Evolutionary conservation across 2,797 vertebrate species (phyloP), one percentile per base, ranked within the genome.

Genomic region (Micrastur ruficollis): DNA sequence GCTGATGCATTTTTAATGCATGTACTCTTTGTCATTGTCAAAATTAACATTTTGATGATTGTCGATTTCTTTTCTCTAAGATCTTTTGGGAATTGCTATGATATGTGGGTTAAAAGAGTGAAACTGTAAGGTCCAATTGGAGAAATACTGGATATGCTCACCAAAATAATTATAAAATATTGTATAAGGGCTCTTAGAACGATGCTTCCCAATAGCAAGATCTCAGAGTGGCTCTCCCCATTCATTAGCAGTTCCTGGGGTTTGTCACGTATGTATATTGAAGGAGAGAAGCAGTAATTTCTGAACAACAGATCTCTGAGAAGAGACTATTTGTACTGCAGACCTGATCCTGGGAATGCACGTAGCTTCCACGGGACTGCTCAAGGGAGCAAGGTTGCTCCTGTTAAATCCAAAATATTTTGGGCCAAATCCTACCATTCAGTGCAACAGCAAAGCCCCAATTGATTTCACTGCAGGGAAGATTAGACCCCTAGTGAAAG

Each of bases 1-100:
- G 81, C 62, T 76, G 73, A 86, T 87, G 79, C 89, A 95, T 96
- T 97, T 96, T 90, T 96, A 95, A 95, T 97, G 88, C 67, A 19
- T 14, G 49, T 93, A 70, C 90, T 92, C 81, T 97, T 96, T 94
- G 86, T 93, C 90, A 59, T 95, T 96, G 85, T 94, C 91, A 82
- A 94, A 91, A 96, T 94, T 94, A 96, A 75, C 88, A 94, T 96
- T 96, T 90, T 96, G 85, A 97, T 95, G 94, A 96, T 92, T 88
- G 91, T 91, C 81, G 85, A 76, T 94, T 89, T 94, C 79, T 95
- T 66, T 86, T 50, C 55, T 89, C 61, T 58, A 56, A 82, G 91
- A 88, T 82, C 52, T 95, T 88, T 65, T 32, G 81, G 74, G 86
- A 93, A 92, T 83, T 92, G 63, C 78, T 71, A 15, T 73, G 42